Conservation (phyloP, 1,140 invertebrate species). For the Eumaeus atala region DNA sequence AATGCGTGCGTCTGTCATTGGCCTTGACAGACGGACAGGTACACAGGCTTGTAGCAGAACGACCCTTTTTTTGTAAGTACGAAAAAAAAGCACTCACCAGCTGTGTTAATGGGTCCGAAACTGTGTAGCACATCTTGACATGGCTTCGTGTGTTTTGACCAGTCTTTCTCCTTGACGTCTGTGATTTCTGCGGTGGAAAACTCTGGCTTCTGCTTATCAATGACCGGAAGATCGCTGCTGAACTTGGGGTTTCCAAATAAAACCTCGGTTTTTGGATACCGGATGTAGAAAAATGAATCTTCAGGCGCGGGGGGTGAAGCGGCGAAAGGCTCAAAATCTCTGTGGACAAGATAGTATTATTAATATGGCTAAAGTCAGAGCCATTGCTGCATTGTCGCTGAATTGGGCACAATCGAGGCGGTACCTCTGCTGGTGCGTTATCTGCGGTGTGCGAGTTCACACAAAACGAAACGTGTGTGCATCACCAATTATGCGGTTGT, state of each 20-base stretch:
- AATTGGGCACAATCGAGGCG: too few species aligned
- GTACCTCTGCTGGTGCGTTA: too few species aligned
- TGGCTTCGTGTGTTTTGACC: constrained; percentile 79
- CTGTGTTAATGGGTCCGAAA: constrained; percentile 54
- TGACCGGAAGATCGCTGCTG: constrained; percentile 28
- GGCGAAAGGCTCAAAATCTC: constrained; percentile 80
- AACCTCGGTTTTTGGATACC: constrained; percentile 72
- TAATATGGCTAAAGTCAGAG: too few species aligned
- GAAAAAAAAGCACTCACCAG: constrained; percentile 35
- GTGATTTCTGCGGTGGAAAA: constrained; percentile 43
- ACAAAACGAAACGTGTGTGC: too few species aligned
- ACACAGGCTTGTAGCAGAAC: too few species aligned
- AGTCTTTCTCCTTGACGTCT: constrained; percentile 69
- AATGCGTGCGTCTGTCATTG: too few species aligned
- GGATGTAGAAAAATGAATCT: constrained; percentile 81
- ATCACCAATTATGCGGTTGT: too few species aligned
- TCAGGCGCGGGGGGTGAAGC: constrained; percentile 82
- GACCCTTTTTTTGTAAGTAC: too few species aligned
- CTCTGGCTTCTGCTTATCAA: constrained; percentile 32
- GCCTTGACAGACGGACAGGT: too few species aligned
- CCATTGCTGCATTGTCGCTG: too few species aligned
- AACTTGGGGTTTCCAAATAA: constrained; percentile 49
- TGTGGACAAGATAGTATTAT: constrained; percentile 72
- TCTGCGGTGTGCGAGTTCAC: too few species aligned
- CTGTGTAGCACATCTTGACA: constrained; percentile 78